Conservation (phyloP, 2,113 vertebrate species). For the Dinomys branickii region DNA sequence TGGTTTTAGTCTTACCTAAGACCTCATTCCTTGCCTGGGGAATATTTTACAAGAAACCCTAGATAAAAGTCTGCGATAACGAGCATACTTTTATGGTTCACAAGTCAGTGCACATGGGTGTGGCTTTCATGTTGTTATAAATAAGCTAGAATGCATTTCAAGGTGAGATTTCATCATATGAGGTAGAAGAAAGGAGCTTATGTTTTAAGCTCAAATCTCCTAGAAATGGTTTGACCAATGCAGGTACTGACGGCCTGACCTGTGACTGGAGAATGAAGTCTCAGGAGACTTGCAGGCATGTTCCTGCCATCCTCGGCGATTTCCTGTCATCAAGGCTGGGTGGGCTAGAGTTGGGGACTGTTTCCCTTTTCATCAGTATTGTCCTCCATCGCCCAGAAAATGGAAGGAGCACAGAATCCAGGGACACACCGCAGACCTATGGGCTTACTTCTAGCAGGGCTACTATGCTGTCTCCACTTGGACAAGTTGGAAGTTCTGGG, state of each 20-base stretch:
- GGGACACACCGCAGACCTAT: neutral
- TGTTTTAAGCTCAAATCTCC: neutral
- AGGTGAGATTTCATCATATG: neutral
- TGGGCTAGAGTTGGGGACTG: neutral
- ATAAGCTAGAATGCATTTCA: neutral
- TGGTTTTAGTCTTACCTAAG: neutral
- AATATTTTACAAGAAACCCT: neutral
- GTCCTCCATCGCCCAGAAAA: neutral
- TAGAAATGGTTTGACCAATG: neutral
- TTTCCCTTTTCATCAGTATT: neutral
- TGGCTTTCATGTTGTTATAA: slow-evolving; percentile 50
- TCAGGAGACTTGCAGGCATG: neutral
- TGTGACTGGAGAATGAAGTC: slow-evolving; percentile 1
- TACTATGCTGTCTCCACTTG: neutral
- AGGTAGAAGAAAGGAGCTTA: neutral
- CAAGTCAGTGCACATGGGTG: neutral
- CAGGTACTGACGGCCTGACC: slow-evolving; percentile 18
- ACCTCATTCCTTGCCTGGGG: neutral
- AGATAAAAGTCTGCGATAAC: neutral
- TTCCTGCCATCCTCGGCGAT: slow-evolving; percentile 51
- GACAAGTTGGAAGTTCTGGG: neutral
- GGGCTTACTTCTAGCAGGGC: neutral
- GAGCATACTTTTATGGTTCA: neutral
- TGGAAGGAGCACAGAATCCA: neutral
- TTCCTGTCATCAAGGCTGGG: slow-evolving; percentile 48